Conservation (phyloP, 2,797 vertebrate species). For the Rhinatrema bivittatum region DNA sequence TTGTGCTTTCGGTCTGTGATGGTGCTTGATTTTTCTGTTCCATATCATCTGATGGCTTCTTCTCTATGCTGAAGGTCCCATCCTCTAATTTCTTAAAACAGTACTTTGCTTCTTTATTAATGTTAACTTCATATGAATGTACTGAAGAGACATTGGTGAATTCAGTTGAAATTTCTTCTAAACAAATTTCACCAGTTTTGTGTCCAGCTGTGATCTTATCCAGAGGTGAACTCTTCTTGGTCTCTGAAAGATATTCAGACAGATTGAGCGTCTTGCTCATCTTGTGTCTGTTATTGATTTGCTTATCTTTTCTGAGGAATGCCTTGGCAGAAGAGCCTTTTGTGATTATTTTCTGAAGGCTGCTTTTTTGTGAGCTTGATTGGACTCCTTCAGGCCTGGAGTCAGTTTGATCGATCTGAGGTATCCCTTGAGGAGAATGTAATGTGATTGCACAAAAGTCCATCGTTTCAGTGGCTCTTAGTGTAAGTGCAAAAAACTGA, state of each 20-base stretch:
- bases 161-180: conserved; percentile 3
- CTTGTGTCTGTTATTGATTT: conserved; percentile 10
- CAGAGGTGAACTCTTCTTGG: not conserved
- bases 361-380: too few relatives aligned
- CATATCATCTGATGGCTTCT: conserved; percentile 35
- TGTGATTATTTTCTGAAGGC: conserved; percentile 23
- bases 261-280: conserved; percentile 15
- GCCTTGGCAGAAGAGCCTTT: conserved; percentile 32
- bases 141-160: conserved; percentile 2
- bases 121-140: not conserved
- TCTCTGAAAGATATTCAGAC: conserved; percentile 2
- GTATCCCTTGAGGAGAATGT: too few relatives aligned
- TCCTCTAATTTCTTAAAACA: conserved; percentile 3
- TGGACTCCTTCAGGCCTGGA: too few relatives aligned
- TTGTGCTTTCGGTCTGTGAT: conserved; percentile 7
- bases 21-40: conserved; percentile 40
- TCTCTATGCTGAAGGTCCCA: conserved; percentile 36
- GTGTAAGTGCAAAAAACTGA: too few relatives aligned
- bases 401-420: too few relatives aligned
- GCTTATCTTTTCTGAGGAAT: conserved; percentile 35
- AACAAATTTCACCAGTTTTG: conserved; percentile 5
- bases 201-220: not conserved
- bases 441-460: too few relatives aligned
- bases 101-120: conserved; percentile 5
- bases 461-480: too few relatives aligned